Conservation (phyloP, 2,888 invertebrate species). For the Aromia moschata region DNA sequence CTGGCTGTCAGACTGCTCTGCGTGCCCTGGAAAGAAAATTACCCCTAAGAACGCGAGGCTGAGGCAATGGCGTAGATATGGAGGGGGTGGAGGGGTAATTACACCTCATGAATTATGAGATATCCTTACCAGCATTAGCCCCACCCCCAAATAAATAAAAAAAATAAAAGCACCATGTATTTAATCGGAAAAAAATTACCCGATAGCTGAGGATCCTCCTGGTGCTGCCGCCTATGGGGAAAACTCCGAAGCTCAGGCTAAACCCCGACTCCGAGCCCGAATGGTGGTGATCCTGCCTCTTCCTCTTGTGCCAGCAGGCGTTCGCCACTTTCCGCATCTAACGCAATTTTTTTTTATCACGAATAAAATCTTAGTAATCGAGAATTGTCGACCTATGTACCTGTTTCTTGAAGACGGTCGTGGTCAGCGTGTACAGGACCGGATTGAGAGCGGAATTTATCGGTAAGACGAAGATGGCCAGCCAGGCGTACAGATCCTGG, state of each 20-base stretch:
- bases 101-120: too few relatives aligned
- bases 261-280: conserved; percentile 64
- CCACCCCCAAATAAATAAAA: conserved; percentile 4
- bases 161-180: neutral
- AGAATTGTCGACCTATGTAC: conserved; percentile 49
- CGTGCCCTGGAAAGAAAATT: conserved; percentile 52
- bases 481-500: conserved; percentile 68
- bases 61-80: too few relatives aligned
- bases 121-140: too few relatives aligned
- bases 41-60: neutral
- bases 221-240: conserved; percentile 59
- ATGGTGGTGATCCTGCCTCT: conserved; percentile 56
- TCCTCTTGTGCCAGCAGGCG: conserved; percentile 50
- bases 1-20: conserved; percentile 56
- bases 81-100: too few relatives aligned
- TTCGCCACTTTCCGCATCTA: conserved; percentile 55
- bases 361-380: too few relatives aligned
- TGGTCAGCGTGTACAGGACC: conserved; percentile 70
- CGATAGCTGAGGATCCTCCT: conserved; percentile 58
- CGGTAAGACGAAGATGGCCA: conserved; percentile 70
- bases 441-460: conserved; percentile 72
- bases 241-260: conserved; percentile 63
- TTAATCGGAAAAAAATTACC: conserved; percentile 45
- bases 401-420: conserved; percentile 70
- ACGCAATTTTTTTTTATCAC: conserved; percentile 24